phyloP scores from a whole-genome alignment of 30 jellyfish, hydroid and myxozoan species.

The Pelagia noctiluca region DNA sequence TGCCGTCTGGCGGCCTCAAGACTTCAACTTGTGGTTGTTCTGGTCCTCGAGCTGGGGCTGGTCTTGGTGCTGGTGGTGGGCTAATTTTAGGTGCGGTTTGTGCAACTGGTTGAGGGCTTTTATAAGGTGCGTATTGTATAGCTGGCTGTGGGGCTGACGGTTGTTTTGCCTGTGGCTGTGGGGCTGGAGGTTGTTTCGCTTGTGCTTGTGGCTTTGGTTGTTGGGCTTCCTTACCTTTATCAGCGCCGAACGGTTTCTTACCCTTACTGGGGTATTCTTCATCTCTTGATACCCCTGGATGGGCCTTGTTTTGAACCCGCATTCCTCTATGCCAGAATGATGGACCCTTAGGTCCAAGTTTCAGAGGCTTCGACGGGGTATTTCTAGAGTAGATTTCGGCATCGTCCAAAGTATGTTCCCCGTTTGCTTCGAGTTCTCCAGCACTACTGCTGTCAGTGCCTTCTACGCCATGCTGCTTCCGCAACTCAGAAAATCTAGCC shows the following conservation, averaged over 20 bases:
- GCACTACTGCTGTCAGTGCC: neutral
- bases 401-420: neutral
- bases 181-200: constrained; percentile 32
- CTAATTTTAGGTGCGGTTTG: no score
- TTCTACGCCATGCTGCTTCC: no score
- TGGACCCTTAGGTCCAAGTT: constrained; percentile 78
- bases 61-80: no score
- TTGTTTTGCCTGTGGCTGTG: no score
- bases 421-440: neutral
- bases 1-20: no score
- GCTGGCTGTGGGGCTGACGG: no score
- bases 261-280: constrained; percentile 35
- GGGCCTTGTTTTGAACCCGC: constrained; percentile 20
- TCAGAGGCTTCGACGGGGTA: constrained; percentile 7
- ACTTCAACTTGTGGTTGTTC: no score
- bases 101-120: no score
- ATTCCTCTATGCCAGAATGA: constrained; percentile 80
- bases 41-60: no score
- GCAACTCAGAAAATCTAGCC: no score
- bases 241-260: neutral
- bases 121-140: no score
- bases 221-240: neutral
- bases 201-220: no score
- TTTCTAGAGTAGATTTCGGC: neutral
- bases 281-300: constrained; percentile 62